phyloP scores from a whole-genome alignment of 2,113 vertebrate genomes.

The Penelope pileata region DNA sequence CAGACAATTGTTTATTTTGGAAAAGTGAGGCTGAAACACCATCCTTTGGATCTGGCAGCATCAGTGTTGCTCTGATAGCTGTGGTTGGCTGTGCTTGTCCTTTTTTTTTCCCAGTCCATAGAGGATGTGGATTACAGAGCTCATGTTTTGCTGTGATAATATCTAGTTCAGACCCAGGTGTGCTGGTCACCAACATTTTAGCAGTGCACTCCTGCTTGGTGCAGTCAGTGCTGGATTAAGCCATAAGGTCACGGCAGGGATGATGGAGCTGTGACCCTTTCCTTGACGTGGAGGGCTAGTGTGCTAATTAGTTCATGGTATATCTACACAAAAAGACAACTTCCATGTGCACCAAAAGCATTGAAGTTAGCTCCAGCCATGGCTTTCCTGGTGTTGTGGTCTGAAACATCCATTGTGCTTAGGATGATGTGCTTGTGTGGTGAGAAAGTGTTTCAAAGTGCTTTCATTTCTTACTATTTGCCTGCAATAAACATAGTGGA shows the following conservation, averaged over 20 bases:
- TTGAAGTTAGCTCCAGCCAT: not conserved
- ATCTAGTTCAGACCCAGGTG: not conserved
- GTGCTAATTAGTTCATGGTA: not conserved
- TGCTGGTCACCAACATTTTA: not conserved
- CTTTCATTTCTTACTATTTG: not conserved
- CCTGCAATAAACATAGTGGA: not conserved
- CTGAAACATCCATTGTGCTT: not conserved
- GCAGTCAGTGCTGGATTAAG: not conserved
- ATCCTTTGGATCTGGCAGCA: not conserved
- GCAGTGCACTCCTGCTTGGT: not conserved
- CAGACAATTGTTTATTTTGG: not conserved
- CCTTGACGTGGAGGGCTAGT: accelerated
- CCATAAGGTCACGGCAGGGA: not conserved
- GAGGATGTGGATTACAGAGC: not conserved
- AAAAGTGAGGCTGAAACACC: not conserved
- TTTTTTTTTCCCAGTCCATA: not conserved
- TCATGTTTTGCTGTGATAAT: not conserved
- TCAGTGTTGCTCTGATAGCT: not conserved
- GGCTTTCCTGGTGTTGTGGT: not conserved
- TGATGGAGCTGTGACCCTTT: not conserved
- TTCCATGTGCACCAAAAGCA: not conserved
- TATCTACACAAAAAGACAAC: not conserved
- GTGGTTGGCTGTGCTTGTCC: not conserved
- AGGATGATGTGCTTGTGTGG: not conserved
- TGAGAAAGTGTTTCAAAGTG: not conserved